Conservation (phyloP, 1,140 invertebrate species). For the Harlomillsia oculata region DNA sequence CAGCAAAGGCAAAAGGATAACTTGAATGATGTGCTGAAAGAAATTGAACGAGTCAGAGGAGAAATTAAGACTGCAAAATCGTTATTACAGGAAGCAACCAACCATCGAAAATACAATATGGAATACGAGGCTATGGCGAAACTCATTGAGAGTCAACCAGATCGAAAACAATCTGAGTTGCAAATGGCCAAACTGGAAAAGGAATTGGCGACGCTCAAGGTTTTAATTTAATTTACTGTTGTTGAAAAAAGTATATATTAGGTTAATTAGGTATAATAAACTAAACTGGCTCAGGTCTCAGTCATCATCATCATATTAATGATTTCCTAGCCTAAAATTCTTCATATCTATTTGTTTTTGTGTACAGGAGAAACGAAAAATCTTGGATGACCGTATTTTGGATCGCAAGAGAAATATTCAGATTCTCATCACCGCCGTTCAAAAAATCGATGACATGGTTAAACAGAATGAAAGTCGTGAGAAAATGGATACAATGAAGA, state of each 20-base stretch:
- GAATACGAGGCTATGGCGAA: slow-evolving; percentile 88
- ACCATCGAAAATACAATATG: slow-evolving; percentile 72
- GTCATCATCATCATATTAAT: no score
- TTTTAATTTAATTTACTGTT: slow-evolving; percentile 33
- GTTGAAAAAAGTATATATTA: neutral
- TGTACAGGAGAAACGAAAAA: slow-evolving; percentile 53
- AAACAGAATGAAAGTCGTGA: slow-evolving; percentile 1
- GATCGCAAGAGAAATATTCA: slow-evolving; percentile 77
- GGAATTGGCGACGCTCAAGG: slow-evolving; percentile 57
- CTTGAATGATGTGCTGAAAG: slow-evolving; percentile 37
- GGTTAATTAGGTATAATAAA: neutral
- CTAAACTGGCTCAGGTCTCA: no score
- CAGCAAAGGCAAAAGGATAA: slow-evolving; percentile 62
- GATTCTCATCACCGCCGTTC: slow-evolving; percentile 67
- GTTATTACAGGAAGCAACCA: slow-evolving; percentile 67
- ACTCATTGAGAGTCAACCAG: slow-evolving; percentile 79
- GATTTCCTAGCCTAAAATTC: no score
- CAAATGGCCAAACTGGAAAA: slow-evolving; percentile 62
- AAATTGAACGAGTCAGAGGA: slow-evolving; percentile 62
- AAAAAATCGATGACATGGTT: neutral
- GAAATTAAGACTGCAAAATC: slow-evolving; percentile 64
- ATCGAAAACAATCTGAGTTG: slow-evolving; percentile 68
- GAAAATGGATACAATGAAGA: no score
- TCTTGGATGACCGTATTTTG: slow-evolving; percentile 65
- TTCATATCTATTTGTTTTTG: neutral